Conservation (phyloP, 2,888 invertebrate species). For the Blastobasis adustella region DNA sequence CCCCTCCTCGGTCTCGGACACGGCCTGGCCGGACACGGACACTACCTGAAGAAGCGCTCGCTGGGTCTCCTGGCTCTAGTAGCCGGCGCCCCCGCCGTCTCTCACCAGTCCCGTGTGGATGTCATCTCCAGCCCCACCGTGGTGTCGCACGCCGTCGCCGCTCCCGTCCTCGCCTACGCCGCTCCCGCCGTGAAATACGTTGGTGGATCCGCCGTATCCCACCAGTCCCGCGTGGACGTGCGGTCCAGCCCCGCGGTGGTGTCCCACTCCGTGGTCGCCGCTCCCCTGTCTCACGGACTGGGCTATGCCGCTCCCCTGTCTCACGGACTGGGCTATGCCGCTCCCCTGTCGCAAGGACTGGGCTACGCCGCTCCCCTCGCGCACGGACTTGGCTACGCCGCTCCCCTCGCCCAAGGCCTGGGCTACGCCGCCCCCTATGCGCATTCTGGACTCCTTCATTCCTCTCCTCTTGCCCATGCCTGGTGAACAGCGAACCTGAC, state of each 20-base stretch:
- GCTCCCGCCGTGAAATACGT: conserved; percentile 18
- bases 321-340: conserved; percentile 50
- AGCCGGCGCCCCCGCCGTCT: conserved; percentile 40
- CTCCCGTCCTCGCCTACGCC: conserved; percentile 26
- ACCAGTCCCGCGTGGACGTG: conserved; percentile 50
- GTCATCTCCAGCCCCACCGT: conserved; percentile 33
- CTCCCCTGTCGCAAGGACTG: conserved; percentile 68
- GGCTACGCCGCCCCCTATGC: conserved; percentile 30
- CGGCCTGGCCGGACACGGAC: conserved; percentile 17
- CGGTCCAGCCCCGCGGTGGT: conserved; percentile 41
- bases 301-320: conserved; percentile 27
- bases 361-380: conserved; percentile 40
- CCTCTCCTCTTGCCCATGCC: conserved; percentile 39
- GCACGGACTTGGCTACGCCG: conserved; percentile 13
- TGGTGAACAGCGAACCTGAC: conserved; percentile 57
- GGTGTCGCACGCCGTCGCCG: conserved; percentile 33
- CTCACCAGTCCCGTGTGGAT: conserved; percentile 62
- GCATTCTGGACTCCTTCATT: conserved; percentile 32
- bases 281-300: conserved; percentile 17
- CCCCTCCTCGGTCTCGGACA: conserved; percentile 10
- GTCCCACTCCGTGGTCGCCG: conserved; percentile 32
- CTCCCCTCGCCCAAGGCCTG: conserved; percentile 22
- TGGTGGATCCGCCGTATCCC: conserved; percentile 48
- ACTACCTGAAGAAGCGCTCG: conserved; percentile 38
- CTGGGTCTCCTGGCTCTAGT: conserved; percentile 31